Conservation (phyloP, 2,888 invertebrate genomes). For the Homarus gammarus region DNA sequence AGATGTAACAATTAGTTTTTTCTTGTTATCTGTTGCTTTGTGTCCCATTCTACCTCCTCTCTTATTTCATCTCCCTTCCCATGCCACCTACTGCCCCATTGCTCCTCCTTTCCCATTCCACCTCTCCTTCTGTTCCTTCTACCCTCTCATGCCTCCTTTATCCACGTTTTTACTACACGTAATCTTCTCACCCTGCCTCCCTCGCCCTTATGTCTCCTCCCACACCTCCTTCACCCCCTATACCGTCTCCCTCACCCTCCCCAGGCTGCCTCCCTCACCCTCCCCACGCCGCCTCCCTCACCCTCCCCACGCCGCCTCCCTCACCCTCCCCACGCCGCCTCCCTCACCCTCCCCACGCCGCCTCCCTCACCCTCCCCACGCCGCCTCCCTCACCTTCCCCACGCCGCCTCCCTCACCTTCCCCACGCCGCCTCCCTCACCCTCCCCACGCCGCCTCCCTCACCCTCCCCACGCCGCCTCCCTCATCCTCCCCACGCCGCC, state of each 20-base stretch:
- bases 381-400: neutral
- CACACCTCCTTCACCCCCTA: too few relatives aligned
- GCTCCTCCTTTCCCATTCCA: neutral
- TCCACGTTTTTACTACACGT: too few relatives aligned
- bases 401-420: neutral
- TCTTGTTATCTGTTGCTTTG: too few relatives aligned
- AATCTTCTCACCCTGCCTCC: too few relatives aligned
- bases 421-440: neutral
- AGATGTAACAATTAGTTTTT: too few relatives aligned
- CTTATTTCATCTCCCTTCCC: too few relatives aligned
- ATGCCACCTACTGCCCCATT: neutral
- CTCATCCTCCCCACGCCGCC: neutral
- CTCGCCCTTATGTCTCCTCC: too few relatives aligned
- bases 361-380: neutral
- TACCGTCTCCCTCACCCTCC: too few relatives aligned
- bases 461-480: neutral
- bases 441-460: neutral
- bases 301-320: neutral
- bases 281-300: too few relatives aligned
- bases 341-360: neutral
- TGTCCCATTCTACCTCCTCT: too few relatives aligned
- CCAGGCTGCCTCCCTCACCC: too few relatives aligned
- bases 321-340: neutral
- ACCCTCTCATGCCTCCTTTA: neutral
- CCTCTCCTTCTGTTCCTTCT: conserved; percentile 4